phyloP scores from a whole-genome alignment of 2,888 invertebrate species.

The Rhingia campestris region DNA sequence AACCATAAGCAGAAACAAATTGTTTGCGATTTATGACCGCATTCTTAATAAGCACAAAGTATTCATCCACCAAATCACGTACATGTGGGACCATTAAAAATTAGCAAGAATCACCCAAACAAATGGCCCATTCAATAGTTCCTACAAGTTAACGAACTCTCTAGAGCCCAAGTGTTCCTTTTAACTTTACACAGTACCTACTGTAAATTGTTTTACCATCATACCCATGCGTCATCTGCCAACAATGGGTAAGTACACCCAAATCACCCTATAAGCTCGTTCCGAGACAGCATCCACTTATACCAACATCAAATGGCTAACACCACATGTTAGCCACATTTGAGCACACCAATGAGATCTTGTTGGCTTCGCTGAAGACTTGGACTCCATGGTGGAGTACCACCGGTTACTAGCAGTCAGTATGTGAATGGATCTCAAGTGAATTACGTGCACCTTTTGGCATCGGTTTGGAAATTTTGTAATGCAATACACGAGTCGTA shows the following conservation, averaged over 20 bases:
- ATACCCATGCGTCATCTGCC: conserved; percentile 1
- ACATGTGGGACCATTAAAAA: no score
- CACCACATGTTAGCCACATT: conserved; percentile 22
- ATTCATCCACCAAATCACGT: no score
- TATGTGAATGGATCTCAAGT: conserved; percentile 67
- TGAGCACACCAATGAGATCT: conserved; percentile 8
- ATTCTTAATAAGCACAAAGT: no score
- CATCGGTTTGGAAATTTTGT: conserved; percentile 41
- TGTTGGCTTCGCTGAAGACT: conserved; percentile 34
- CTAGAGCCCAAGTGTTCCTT: neutral
- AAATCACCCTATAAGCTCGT: conserved; percentile 36
- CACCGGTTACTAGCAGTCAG: conserved; percentile 63
- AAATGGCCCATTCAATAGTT: no score
- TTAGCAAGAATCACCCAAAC: no score
- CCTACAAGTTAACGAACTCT: conserved; percentile 2
- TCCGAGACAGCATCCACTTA: conserved; percentile 27
- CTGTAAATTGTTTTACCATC: neutral
- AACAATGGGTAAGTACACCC: neutral
- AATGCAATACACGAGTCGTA: conserved; percentile 15
- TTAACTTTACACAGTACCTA: neutral
- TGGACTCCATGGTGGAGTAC: conserved; percentile 47
- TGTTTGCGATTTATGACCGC: no score
- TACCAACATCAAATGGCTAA: conserved; percentile 18
- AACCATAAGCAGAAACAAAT: no score
- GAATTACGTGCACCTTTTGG: conserved; percentile 48